A percentile compares a stretch with the other conserved stretches of the same genome.
phyloP scores from a whole-genome alignment of 1,140 invertebrate genomes.

The Leguminivora glycinivorella region DNA sequence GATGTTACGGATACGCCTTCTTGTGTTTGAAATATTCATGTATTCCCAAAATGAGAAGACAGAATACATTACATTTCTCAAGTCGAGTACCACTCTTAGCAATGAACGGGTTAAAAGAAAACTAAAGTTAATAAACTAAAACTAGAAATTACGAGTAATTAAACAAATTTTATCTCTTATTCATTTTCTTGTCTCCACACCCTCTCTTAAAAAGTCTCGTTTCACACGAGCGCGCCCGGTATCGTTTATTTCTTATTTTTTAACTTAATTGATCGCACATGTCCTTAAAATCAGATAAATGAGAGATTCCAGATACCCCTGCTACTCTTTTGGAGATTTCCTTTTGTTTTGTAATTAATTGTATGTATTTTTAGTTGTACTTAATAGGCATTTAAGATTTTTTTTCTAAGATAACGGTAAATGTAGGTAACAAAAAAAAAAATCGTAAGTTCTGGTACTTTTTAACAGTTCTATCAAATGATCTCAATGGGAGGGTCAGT shows the following conservation, averaged over 20 bases:
- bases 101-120: slow-evolving; percentile 2
- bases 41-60: too few relatives aligned
- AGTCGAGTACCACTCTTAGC: too few relatives aligned
- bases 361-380: not conserved
- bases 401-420: not conserved
- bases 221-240: slow-evolving; percentile 46
- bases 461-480: not conserved
- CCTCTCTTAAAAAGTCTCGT: slow-evolving; percentile 49
- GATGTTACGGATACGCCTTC: not conserved
- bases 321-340: slow-evolving; percentile 23
- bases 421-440: too few relatives aligned
- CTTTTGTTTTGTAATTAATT: slow-evolving; percentile 25
- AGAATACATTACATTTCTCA: too few relatives aligned
- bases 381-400: not conserved
- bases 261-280: slow-evolving; percentile 61
- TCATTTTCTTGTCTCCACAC: too few relatives aligned
- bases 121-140: too few relatives aligned
- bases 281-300: slow-evolving; percentile 52
- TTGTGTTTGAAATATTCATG: slow-evolving; percentile 25
- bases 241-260: slow-evolving; percentile 47
- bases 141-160: too few relatives aligned
- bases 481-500: too few relatives aligned
- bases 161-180: too few relatives aligned
- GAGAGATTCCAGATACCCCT: slow-evolving; percentile 51
- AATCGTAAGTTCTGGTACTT: not conserved